phyloP scores from a whole-genome alignment of 2,113 vertebrate species.

The Notothenia rossii region DNA sequence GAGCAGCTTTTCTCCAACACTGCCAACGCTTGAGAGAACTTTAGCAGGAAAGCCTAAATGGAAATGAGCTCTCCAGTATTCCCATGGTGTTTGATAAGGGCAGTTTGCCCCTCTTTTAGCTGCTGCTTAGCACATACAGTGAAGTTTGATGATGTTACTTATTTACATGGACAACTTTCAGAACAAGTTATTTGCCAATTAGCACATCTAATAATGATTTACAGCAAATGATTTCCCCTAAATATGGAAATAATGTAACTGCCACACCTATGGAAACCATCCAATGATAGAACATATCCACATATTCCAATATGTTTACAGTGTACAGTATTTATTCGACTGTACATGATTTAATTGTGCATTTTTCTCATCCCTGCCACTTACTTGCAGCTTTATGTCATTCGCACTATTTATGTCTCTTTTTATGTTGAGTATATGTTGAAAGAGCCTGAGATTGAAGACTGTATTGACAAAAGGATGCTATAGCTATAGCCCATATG shows the following conservation, averaged over 20 bases:
- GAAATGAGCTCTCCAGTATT: constrained; percentile 39
- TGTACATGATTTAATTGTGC: no score
- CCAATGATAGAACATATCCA: no score
- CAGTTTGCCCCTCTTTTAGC: constrained; percentile 17
- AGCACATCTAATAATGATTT: not conserved
- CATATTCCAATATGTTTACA: no score
- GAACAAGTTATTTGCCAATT: no score
- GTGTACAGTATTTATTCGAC: no score
- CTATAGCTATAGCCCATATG: no score
- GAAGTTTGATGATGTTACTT: not conserved
- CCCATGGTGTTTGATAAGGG: not conserved
- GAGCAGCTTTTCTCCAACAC: not conserved
- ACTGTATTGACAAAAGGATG: no score
- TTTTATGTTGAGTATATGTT: no score
- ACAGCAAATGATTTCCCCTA: not conserved
- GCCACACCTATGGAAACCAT: not conserved
- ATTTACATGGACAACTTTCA: not conserved
- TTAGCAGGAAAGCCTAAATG: constrained; percentile 29
- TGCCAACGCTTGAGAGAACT: constrained; percentile 17
- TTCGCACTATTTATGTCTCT: no score
- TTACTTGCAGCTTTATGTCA: no score
- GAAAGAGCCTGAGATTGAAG: no score
- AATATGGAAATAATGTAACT: not conserved
- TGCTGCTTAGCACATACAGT: not conserved
- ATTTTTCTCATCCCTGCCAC: no score